A percentile compares a stretch with the other conserved stretches of the same genome.
Conservation (phyloP, 2,888 invertebrate species). For the Cetonia aurata region DNA sequence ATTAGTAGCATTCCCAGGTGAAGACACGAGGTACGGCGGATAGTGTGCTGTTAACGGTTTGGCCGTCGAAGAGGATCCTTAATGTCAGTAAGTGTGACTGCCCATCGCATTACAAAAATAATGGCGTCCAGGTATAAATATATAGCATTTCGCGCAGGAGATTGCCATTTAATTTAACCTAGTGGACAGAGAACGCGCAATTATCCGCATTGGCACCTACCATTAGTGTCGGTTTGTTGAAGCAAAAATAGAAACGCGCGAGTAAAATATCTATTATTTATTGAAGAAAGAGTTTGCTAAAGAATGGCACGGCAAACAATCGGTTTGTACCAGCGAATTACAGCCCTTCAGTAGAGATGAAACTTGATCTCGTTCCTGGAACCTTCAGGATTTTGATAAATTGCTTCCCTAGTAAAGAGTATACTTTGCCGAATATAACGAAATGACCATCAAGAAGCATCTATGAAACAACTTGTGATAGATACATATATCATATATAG, state of each 20-base stretch:
- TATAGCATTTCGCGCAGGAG: conserved; percentile 38
- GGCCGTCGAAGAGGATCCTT: conserved; percentile 22
- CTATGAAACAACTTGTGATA: not conserved
- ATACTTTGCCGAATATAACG: too few relatives aligned
- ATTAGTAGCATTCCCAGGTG: conserved; percentile 19
- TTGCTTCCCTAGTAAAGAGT: too few relatives aligned
- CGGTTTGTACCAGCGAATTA: conserved; percentile 33
- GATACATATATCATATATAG: too few relatives aligned
- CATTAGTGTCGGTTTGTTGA: conserved; percentile 36
- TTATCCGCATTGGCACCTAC: conserved; percentile 42
- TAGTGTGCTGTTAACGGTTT: conserved; percentile 25
- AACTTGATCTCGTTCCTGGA: conserved; percentile 23
- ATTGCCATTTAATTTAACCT: conserved; percentile 42
- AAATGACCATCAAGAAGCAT: too few relatives aligned
- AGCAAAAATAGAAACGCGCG: conserved; percentile 40
- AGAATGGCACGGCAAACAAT: conserved; percentile 22
- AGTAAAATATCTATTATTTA: conserved; percentile 43
- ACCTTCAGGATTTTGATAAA: not conserved
- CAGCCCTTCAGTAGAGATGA: conserved; percentile 12
- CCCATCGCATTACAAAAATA: conserved; percentile 40
- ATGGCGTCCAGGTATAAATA: conserved; percentile 41
- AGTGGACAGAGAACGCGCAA: conserved; percentile 28
- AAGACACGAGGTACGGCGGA: conserved; percentile 2
- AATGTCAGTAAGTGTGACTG: conserved; percentile 40
- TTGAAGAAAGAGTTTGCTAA: conserved; percentile 36